These are phyloP conservation scores for Orgyia antiqua DNA, from an alignment of 2,888 invertebrate genomes.

Conservation along the genomic window DNA sequence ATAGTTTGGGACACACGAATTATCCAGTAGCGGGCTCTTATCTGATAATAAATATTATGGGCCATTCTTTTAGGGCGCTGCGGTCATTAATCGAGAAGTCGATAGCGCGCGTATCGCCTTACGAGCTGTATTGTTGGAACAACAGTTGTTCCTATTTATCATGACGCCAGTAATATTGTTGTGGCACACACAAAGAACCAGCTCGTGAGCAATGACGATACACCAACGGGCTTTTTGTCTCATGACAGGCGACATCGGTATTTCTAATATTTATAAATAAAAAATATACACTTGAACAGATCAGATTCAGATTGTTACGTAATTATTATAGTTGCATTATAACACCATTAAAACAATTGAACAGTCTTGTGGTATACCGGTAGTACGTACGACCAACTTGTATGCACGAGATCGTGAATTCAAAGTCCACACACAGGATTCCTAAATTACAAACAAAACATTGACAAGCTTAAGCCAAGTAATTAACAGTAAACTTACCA, in stretches of 20 bases:
- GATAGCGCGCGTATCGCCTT: slow-evolving; percentile 73
- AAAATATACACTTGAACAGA: slow-evolving; percentile 2
- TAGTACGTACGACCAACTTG: too few relatives aligned
- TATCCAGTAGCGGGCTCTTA: slow-evolving; percentile 72
- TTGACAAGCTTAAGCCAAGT: too few relatives aligned
- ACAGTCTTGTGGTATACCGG: too few relatives aligned
- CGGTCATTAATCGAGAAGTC: slow-evolving; percentile 73
- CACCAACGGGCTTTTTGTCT: slow-evolving; percentile 56
- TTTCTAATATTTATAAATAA: slow-evolving; percentile 17
- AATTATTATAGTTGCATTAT: neutral
- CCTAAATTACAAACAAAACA: too few relatives aligned
- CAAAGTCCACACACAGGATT: too few relatives aligned
- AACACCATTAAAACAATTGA: slow-evolving; percentile 1
- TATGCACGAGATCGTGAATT: too few relatives aligned
- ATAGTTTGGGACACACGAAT: slow-evolving; percentile 70
- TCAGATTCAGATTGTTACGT: slow-evolving; percentile 3
- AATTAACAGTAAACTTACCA: too few relatives aligned
- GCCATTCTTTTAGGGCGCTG: slow-evolving; percentile 75
- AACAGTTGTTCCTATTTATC: slow-evolving; percentile 75
- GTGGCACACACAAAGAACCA: slow-evolving; percentile 55
- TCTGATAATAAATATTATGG: slow-evolving; percentile 77
- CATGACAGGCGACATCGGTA: slow-evolving; percentile 59
- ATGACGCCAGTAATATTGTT: slow-evolving; percentile 71
- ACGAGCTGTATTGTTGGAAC: slow-evolving; percentile 69
- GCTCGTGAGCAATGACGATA: slow-evolving; percentile 38